Evolutionary conservation across 2,797 vertebrate genomes (phyloP), one percentile per base, ranked within the genome.

Genomic region (Poeciliopsis infans): DNA sequence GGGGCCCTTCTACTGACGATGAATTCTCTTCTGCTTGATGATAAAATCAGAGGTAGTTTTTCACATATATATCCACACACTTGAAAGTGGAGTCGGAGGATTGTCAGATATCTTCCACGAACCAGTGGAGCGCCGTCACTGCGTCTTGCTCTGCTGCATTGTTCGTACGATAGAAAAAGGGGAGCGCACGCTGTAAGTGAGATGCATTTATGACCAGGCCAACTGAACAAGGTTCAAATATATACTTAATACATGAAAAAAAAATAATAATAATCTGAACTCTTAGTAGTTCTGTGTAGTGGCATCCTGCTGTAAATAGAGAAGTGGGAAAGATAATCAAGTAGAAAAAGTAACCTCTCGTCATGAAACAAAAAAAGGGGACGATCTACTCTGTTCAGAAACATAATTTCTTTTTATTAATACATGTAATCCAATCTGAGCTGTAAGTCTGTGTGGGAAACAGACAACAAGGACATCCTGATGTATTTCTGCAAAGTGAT

Each of bases 61-160:
- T 7, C n/a, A 55, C 28, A 10, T 72, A 47, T 20, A 64, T 36
- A 47, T 55, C 33, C 47, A 36, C 51, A 23, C 20, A 16, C 11
- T 18, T 59, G 7, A 23, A 77, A 23, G 7, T 33, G 43, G 75
- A 41, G 81, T 53, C 72, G 68, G 75, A 79, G 36, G 10, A 85
- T 86, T 88, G 89, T 89, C 87, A 90, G 87, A 92, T 72, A 85
- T 91, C 85, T 89, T 74, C 43, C 81, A 88, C 85, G 74, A 72
- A 55, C 83, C 90, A 89, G 31, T 83, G 84, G 79, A 90, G 91
- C 87, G 23, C 47, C 61, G 73, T 74, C 0, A 55, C 75, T 64
- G 81, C 49, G 69, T 79, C 78, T 20, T 72, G 75, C 85, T 75
- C 79, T 66, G 53, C 59, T 79, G 82, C 77, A 55, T 20, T 13